Percentiles rank a stretch among this genome's conserved stretches.
These are phyloP conservation scores for Drosophila parthenogenetica DNA, from an alignment of 2,888 invertebrate genomes.

Conservation along the genomic window DNA sequence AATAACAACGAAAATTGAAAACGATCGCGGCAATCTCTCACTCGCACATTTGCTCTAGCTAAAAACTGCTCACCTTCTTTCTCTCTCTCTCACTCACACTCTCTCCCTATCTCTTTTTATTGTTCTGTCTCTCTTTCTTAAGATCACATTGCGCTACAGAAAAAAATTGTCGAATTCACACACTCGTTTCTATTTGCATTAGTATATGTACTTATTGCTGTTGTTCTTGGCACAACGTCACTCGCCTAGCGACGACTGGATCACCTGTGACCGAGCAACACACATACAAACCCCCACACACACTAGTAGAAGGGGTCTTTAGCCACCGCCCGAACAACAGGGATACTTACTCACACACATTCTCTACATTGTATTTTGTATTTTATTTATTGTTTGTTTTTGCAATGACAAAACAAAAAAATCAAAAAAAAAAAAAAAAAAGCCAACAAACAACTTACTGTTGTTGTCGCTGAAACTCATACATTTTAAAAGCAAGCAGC, in stretches of 20 bases:
- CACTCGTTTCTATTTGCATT: slow-evolving; percentile 23
- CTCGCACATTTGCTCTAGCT: slow-evolving; percentile 7
- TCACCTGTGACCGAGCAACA: slow-evolving; percentile 15
- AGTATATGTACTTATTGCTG: slow-evolving; percentile 11
- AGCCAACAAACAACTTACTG: slow-evolving; percentile 65
- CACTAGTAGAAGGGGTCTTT: slow-evolving; percentile 3
- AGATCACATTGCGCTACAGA: slow-evolving; percentile 49
- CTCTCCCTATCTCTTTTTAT: slow-evolving; percentile 3
- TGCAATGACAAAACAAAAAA: slow-evolving; percentile 60
- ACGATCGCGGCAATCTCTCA: slow-evolving; percentile 57
- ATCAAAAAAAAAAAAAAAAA: slow-evolving; percentile 19
- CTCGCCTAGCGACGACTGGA: slow-evolving; percentile 21
- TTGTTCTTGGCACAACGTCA: slow-evolving; percentile 19
- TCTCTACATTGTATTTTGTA: slow-evolving; percentile 37
- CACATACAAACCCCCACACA: background rate
- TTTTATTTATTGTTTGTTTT: slow-evolving; percentile 65
- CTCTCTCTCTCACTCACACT: slow-evolving; percentile 10
- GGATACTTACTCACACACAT: slow-evolving; percentile 14
- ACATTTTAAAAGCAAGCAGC: slow-evolving; percentile 59
- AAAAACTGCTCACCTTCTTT: background rate
- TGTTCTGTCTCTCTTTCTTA: slow-evolving; percentile 11
- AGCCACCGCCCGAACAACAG: background rate
- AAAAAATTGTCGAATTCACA: slow-evolving; percentile 47
- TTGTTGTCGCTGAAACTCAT: slow-evolving; percentile 29
- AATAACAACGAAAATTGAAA: slow-evolving; percentile 70